Conservation (phyloP, 2,113 vertebrate genomes). For the Cryptomyrus ogoouensis region DNA sequence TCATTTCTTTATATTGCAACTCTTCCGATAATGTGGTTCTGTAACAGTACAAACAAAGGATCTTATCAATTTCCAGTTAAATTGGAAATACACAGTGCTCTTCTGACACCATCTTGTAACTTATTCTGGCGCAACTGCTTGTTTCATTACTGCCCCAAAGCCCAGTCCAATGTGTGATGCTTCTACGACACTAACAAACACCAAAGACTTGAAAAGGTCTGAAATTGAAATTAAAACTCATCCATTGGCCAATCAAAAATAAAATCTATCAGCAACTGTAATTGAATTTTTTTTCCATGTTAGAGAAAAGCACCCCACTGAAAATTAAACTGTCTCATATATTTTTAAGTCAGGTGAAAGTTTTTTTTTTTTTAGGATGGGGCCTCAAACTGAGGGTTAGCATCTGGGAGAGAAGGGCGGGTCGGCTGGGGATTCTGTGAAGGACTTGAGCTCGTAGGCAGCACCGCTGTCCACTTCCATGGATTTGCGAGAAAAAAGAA, state of each 20-base stretch:
- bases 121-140: background rate
- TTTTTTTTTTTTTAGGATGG: background rate
- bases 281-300: background rate
- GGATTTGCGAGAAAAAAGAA: conserved; percentile 97
- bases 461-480: conserved; percentile 99
- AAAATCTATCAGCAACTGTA: background rate
- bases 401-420: conserved; percentile 91
- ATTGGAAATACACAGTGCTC: conserved; percentile 78
- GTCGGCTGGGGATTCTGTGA: conserved; percentile 89
- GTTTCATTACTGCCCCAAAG: conserved; percentile 30
- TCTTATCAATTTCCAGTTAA: conserved; percentile 86
- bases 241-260: conserved; percentile 4
- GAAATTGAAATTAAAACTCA: conserved; percentile 21
- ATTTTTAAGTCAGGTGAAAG: conserved; percentile 1
- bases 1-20: conserved; percentile 88
- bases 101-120: conserved; percentile 56
- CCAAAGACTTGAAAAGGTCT: conserved; percentile 24
- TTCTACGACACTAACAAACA: conserved; percentile 2
- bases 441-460: conserved; percentile 97
- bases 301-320: background rate
- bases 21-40: conserved; percentile 92
- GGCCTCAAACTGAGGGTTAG: conserved; percentile 53
- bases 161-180: conserved; percentile 44
- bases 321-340: background rate
- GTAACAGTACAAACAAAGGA: conserved; percentile 81